Conservation (phyloP, 2,113 vertebrate species). For the Caranx melampygus region DNA sequence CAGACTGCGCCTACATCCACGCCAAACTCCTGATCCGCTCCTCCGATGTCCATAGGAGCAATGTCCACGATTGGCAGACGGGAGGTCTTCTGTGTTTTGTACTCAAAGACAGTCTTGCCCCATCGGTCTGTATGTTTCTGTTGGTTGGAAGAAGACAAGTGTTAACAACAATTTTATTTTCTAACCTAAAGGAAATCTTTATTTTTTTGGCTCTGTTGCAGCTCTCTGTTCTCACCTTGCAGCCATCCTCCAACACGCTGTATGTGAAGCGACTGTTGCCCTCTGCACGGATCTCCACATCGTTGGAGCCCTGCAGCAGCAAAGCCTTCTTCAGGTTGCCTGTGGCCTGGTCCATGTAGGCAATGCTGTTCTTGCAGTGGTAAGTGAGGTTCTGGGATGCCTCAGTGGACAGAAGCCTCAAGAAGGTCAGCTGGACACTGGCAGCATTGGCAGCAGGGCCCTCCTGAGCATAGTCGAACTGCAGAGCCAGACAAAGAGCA, state of each 20-base stretch:
- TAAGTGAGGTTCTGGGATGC: conserved; percentile 97
- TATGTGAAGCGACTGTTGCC: conserved; percentile 99
- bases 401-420: conserved; percentile 94
- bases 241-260: conserved; percentile 92
- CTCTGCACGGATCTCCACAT: conserved; percentile 96
- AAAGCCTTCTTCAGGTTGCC: conserved; percentile 97
- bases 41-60: conserved; percentile 98
- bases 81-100: conserved; percentile 98
- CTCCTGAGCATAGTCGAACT: conserved; percentile 95
- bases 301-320: conserved; percentile 96
- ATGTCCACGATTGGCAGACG: conserved; percentile 98
- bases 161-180: conserved; percentile 6
- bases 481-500: conserved; percentile 31
- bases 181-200: background rate
- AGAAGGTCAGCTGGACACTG: conserved; percentile 95
- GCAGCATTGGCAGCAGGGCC: conserved; percentile 87
- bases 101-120: conserved; percentile 97
- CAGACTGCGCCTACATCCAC: conserved; percentile 96
- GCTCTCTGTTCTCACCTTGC: conserved; percentile 87
- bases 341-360: conserved; percentile 92
- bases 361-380: conserved; percentile 99
- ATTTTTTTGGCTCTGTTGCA: background rate
- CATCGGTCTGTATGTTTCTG: conserved; percentile 97
- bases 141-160: conserved; percentile 50
- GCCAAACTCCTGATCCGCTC: conserved; percentile 96